Base-by-base conservation (phyloP, 35 echinoderm and acorn worm species). In the Anneissia japonica region DNA sequence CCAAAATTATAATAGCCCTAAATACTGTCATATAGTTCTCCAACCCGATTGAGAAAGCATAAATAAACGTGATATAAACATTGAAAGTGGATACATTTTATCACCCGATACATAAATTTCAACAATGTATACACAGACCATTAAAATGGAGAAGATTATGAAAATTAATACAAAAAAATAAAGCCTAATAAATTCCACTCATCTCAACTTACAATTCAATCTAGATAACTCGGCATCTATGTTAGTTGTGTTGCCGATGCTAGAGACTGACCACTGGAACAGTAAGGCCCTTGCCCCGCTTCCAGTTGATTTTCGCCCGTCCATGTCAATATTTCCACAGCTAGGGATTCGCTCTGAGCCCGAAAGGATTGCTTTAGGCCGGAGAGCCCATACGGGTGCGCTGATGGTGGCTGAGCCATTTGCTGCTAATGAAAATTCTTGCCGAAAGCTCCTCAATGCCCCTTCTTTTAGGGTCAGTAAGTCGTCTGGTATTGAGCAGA, bases 301-400 rank as follows among this genome's bases (percentile, higher is more conserved):
- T 17, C 94, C 94, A 6, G 91, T 97, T 0, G 94, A 97, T 14
- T 78, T 74, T 6, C 94, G 91, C 30, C 87, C 94, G 85, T 88
- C 85, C 30, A 97, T 79, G 17, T 73, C 31, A 0, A 97, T 85
- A 39, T 93, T 56, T 29, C 94, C 94, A 84, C 94, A 97, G 77
- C 94, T 97, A 3, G 94, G 91, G 0, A 97, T 85, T 38, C 36
- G 93, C 4, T 89, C 78, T 30, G 94, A 85, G 35, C 94, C 94
- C 3, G 83, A 79, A 30, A 97, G 73, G 26, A 97, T 30, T 21
- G 91, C 94, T 30, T 76, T 82, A 7, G 91, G 91, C 37, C 88
- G 32, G 31, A 92, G 84, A 3, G 94, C 51, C 5, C n/a, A 36
- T 31, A 90, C 91, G 0, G 94, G 91, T 33, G 77, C 84, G 6